These are phyloP conservation scores for Neodon shergylaensis DNA, from an alignment of 2,113 vertebrate genomes.

Conservation along the genomic window DNA sequence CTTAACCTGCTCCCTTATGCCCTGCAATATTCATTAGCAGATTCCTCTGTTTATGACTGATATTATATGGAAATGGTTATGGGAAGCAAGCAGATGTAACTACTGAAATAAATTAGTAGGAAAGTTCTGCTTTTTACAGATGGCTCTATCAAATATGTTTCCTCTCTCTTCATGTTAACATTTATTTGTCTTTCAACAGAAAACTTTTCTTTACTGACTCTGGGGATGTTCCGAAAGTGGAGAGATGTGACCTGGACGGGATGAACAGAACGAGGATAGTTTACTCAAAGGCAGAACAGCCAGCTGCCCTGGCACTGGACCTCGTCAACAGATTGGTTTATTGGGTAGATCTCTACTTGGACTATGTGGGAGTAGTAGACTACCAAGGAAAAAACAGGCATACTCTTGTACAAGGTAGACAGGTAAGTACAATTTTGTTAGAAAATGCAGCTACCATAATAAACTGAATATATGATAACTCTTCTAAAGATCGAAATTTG, in stretches of 20 bases:
- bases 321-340: constrained; percentile 96
- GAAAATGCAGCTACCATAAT: constrained; percentile 14
- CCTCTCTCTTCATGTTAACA: constrained; percentile 61
- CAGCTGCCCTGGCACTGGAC: constrained; percentile 94
- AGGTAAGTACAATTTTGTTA: constrained; percentile 88
- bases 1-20: constrained; percentile 75
- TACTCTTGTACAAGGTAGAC: constrained; percentile 91
- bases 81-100: constrained; percentile 68
- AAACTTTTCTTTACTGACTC: constrained; percentile 99
- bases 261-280: constrained; percentile 94
- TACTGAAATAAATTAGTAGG: constrained; percentile 59
- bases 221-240: constrained; percentile 94
- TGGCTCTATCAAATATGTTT: constrained; percentile 70
- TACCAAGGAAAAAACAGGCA: constrained; percentile 95
- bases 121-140: constrained; percentile 73
- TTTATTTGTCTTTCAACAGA: constrained; percentile 88
- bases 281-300: constrained; percentile 93
- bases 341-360: constrained; percentile 97
- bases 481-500: not conserved
- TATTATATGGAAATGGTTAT: constrained; percentile 66
- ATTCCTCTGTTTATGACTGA: constrained; percentile 73
- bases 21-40: constrained; percentile 81
- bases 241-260: constrained; percentile 98
- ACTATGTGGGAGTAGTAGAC: constrained; percentile 96
- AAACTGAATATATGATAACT: not conserved